Percentiles rank a stretch among this genome's conserved stretches.
These are phyloP conservation scores for Elgaria multicarinata DNA, from an alignment of 2,113 vertebrate species.

Conservation along the genomic window DNA sequence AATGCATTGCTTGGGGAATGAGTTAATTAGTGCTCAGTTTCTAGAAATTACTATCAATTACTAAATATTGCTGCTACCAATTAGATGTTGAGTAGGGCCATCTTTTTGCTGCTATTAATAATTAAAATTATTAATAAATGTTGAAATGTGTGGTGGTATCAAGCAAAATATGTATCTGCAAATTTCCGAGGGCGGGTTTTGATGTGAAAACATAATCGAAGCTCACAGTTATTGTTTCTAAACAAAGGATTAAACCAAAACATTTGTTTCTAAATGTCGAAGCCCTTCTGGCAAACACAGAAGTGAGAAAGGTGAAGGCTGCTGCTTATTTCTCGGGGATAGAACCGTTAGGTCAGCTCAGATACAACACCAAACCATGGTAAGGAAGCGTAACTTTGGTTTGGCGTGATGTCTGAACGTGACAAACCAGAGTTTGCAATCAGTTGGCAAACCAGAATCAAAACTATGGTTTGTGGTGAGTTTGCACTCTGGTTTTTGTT, in stretches of 20 bases:
- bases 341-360: too few species aligned
- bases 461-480: neutral
- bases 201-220: neutral
- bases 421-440: neutral
- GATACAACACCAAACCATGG: neutral
- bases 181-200: neutral
- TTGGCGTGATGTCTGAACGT: neutral
- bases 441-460: too few species aligned
- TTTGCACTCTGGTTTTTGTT: neutral
- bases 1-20: constrained; percentile 39
- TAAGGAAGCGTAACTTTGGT: neutral
- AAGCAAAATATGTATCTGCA: neutral
- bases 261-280: too few species aligned
- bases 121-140: constrained; percentile 28
- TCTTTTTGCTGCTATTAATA: constrained; percentile 25
- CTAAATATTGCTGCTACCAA: constrained; percentile 18
- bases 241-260: neutral
- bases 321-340: neutral
- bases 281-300: neutral
- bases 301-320: too few species aligned
- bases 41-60: constrained; percentile 46
- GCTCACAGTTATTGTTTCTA: neutral
- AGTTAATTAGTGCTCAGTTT: constrained; percentile 64
- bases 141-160: neutral
- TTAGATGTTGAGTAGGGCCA: constrained; percentile 31